phyloP scores from a whole-genome alignment of 2,888 invertebrate species.

The Geophilus truncorum region DNA sequence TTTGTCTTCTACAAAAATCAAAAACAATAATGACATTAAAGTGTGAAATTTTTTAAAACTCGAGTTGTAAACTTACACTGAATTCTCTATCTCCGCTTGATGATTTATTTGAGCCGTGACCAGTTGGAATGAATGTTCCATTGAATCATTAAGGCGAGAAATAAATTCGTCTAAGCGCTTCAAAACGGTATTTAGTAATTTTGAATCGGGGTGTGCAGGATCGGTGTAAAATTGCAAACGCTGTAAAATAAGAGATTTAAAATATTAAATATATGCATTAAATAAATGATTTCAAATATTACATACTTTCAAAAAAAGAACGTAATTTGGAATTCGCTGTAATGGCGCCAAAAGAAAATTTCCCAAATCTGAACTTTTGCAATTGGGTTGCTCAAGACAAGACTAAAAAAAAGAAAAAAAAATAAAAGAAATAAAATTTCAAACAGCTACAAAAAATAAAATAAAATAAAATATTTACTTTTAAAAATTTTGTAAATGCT shows the following conservation, averaged over 20 bases:
- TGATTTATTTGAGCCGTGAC: conserved; percentile 43
- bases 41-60: not conserved
- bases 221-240: conserved; percentile 49
- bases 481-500: conserved; percentile 48
- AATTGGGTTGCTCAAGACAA: conserved; percentile 44
- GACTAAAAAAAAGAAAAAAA: conserved; percentile 40
- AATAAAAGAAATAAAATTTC: not conserved
- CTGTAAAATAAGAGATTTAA: conserved; percentile 41
- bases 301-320: conserved; percentile 13
- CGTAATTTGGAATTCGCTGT: conserved; percentile 50
- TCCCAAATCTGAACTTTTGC: conserved; percentile 48
- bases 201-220: conserved; percentile 48
- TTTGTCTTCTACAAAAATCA: not conserved
- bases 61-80: not conserved
- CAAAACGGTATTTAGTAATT: conserved; percentile 47
- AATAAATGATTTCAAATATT: too few species aligned
- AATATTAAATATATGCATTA: too few species aligned
- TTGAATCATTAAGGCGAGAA: conserved; percentile 49
- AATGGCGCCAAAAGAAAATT: conserved; percentile 50
- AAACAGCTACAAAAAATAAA: not conserved
- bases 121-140: conserved; percentile 50
- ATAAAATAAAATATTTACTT: conserved; percentile 41
- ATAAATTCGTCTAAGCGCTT: conserved; percentile 48
- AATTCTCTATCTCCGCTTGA: conserved; percentile 34
- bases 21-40: not conserved